A percentile compares a stretch with the other conserved stretches of the same genome.
phyloP scores from a whole-genome alignment of 2,888 invertebrate species.

The Asteroscopus sphinx region DNA sequence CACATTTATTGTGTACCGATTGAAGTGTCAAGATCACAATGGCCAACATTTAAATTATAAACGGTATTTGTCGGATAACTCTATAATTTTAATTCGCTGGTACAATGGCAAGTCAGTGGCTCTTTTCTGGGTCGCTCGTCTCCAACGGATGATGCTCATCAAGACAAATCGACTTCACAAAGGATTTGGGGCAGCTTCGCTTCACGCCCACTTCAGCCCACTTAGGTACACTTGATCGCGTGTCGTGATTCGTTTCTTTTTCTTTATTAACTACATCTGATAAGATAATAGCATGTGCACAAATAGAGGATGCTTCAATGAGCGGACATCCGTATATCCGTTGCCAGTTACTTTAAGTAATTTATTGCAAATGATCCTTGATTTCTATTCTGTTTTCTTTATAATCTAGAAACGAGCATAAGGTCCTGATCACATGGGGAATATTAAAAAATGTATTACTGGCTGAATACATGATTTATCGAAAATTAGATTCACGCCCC shows the following conservation, averaged over 20 bases:
- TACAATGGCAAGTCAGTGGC: constrained; percentile 59
- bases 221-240: constrained; percentile 52
- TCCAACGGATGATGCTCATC: constrained; percentile 70
- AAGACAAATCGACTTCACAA: constrained; percentile 67
- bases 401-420: no score
- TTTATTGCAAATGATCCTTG: no score
- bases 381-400: no score
- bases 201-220: constrained; percentile 65
- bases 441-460: no score
- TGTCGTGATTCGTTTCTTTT: constrained; percentile 49
- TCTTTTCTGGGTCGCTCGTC: constrained; percentile 62
- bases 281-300: constrained; percentile 42
- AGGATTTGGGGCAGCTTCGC: constrained; percentile 72
- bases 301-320: constrained; percentile 49
- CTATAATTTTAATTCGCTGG: constrained; percentile 43
- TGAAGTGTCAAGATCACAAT: constrained; percentile 19
- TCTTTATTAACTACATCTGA: constrained; percentile 28
- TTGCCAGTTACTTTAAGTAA: constrained; percentile 14
- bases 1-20: constrained; percentile 4
- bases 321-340: constrained; percentile 13
- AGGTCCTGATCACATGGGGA: no score
- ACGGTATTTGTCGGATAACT: constrained; percentile 33
- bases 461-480: no score
- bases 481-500: no score
- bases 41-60: constrained; percentile 5